Conservation (phyloP, 2,113 vertebrate genomes). For the Micromys minutus region DNA sequence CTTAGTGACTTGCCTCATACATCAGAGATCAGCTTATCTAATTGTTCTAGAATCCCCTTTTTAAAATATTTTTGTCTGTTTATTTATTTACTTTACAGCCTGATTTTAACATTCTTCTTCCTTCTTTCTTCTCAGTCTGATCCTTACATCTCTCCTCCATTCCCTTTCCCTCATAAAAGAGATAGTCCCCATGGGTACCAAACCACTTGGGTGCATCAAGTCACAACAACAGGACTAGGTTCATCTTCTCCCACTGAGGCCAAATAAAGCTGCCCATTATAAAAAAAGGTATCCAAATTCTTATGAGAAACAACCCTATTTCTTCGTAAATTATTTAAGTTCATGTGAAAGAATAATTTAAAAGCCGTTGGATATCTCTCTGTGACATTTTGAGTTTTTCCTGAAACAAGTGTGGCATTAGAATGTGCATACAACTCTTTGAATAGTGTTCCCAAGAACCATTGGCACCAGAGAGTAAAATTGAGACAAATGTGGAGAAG, state of each 20-base stretch:
- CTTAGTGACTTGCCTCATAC: background rate
- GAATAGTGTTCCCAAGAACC: background rate
- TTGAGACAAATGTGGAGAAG: background rate
- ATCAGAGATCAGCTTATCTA: background rate
- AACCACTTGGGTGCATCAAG: no score
- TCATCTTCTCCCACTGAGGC: no score
- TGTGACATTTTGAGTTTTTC: background rate
- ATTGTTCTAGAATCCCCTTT: background rate
- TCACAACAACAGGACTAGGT: no score
- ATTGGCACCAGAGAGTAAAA: background rate
- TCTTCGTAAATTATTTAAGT: background rate
- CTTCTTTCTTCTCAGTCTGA: no score
- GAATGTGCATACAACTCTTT: conserved; percentile 10
- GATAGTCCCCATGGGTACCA: no score
- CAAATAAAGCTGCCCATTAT: no score
- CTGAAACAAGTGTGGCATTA: background rate
- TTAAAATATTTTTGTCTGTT: no score
- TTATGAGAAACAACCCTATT: background rate
- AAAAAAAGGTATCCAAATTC: no score
- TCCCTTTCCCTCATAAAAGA: no score
- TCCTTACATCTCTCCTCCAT: no score
- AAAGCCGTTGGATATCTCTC: background rate
- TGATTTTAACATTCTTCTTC: no score
- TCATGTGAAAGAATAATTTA: background rate
- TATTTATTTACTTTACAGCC: no score